A percentile compares a stretch with the other conserved stretches of the same genome.
These are phyloP conservation scores for Spilarctia lutea DNA, from an alignment of 2,888 invertebrate species.

Conservation along the genomic window DNA sequence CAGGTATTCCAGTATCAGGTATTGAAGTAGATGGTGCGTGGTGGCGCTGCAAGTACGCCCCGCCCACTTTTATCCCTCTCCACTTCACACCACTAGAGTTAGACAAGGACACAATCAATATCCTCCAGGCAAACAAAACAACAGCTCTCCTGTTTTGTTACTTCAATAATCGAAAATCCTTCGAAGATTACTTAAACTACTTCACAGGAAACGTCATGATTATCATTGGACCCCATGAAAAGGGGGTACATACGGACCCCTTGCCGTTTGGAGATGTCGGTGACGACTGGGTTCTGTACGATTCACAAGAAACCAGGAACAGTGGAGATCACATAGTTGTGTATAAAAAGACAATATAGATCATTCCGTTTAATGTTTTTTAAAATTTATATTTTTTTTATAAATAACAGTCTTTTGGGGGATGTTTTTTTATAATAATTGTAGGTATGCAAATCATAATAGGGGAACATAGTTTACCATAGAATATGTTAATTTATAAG, in stretches of 20 bases:
- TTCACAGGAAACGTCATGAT: constrained; percentile 89
- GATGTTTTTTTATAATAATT: not conserved
- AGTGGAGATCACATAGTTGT: constrained; percentile 89
- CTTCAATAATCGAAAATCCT: constrained; percentile 91
- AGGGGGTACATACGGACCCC: constrained; percentile 90
- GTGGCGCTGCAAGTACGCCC: constrained; percentile 93
- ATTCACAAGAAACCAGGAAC: constrained; percentile 86
- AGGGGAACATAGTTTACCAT: not conserved
- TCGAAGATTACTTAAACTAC: constrained; percentile 88
- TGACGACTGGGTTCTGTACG: constrained; percentile 86
- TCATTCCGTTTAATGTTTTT: constrained; percentile 52
- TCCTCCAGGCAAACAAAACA: constrained; percentile 71
- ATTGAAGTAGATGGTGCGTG: constrained; percentile 92
- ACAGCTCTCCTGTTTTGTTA: constrained; percentile 92
- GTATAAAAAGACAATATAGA: constrained; percentile 69
- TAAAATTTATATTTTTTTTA: constrained; percentile 31
- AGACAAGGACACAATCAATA: constrained; percentile 67
- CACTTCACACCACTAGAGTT: constrained; percentile 81
- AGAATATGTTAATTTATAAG: not conserved
- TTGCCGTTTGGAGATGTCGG: constrained; percentile 88
- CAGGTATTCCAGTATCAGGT: constrained; percentile 88
- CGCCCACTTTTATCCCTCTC: constrained; percentile 89
- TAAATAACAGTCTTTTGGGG: constrained; percentile 46
- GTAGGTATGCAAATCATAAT: not conserved
- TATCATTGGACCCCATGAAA: constrained; percentile 90